phyloP scores from a whole-genome alignment of 2,113 vertebrate genomes.

The Grammomys surdaster region DNA sequence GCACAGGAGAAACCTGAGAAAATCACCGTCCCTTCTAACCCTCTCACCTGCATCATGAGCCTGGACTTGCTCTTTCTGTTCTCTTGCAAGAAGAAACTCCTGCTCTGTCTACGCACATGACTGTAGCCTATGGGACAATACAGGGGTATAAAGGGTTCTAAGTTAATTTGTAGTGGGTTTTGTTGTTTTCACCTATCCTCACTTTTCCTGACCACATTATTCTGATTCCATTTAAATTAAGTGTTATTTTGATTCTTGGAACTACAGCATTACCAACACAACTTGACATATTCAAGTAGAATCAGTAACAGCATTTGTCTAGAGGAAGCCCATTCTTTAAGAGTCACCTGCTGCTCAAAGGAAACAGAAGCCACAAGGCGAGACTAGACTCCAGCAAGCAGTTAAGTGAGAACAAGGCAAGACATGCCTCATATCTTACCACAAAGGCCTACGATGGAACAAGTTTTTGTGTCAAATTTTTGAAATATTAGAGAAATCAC shows the following conservation, averaged over 20 bases:
- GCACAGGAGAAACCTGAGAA: not conserved
- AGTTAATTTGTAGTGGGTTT: not conserved
- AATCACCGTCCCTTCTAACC: not conserved
- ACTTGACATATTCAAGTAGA: conserved; percentile 9
- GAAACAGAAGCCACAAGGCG: not conserved
- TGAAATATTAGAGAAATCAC: not conserved
- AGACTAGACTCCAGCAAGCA: not conserved
- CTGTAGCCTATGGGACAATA: not conserved
- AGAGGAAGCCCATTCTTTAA: not conserved
- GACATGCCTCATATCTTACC: not conserved
- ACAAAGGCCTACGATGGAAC: not conserved
- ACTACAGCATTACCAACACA: not conserved
- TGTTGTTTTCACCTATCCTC: not conserved
- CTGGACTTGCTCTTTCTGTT: not conserved
- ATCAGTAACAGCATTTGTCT: not conserved
- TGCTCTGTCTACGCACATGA: not conserved
- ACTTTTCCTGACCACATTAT: not conserved
- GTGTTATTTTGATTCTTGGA: not conserved
- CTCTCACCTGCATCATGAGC: not conserved
- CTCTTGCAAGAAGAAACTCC: not conserved
- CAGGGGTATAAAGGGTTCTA: not conserved
- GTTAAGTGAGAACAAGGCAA: not conserved
- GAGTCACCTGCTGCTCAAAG: not conserved
- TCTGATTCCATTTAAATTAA: conserved; percentile 17
- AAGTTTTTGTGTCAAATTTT: not conserved